phyloP scores from a whole-genome alignment of 2,888 invertebrate genomes.

The Koerneria pararmatus region DNA sequence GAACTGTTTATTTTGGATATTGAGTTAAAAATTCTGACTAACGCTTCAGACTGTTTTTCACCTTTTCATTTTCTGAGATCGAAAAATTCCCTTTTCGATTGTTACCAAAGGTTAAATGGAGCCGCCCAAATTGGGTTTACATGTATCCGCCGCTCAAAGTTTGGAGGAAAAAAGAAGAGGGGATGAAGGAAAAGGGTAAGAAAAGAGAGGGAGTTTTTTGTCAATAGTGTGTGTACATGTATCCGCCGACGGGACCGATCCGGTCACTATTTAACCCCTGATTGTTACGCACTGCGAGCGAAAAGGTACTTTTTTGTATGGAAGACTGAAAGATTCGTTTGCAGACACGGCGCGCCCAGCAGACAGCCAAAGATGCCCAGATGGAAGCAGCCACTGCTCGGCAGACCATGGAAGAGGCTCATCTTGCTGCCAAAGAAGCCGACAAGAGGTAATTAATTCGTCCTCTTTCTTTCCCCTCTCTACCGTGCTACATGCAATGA shows the following conservation, averaged over 20 bases:
- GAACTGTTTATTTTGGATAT: no score
- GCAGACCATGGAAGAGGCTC: constrained; percentile 36
- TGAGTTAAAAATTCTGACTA: no score
- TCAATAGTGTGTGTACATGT: neutral
- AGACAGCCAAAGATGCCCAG: constrained; percentile 23
- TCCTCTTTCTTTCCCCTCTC: neutral
- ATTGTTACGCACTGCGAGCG: neutral
- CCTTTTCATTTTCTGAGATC: no score
- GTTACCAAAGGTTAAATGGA: no score
- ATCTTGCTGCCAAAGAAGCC: constrained; percentile 33
- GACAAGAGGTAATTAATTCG: constrained; percentile 28
- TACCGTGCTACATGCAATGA: no score
- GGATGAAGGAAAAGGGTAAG: neutral
- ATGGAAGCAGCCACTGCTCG: constrained; percentile 33
- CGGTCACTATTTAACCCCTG: neutral
- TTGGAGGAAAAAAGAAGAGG: no score
- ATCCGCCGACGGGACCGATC: neutral
- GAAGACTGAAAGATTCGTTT: neutral
- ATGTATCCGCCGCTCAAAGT: no score
- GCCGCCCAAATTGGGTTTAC: no score
- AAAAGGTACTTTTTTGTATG: neutral
- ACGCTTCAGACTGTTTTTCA: no score
- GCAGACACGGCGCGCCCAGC: constrained; percentile 17
- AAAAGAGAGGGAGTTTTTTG: neutral
- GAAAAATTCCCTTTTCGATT: no score